A percentile compares a stretch with the other conserved stretches of the same genome.
Conservation (phyloP, 2,888 invertebrate genomes). For the Cephus nigrinus region DNA sequence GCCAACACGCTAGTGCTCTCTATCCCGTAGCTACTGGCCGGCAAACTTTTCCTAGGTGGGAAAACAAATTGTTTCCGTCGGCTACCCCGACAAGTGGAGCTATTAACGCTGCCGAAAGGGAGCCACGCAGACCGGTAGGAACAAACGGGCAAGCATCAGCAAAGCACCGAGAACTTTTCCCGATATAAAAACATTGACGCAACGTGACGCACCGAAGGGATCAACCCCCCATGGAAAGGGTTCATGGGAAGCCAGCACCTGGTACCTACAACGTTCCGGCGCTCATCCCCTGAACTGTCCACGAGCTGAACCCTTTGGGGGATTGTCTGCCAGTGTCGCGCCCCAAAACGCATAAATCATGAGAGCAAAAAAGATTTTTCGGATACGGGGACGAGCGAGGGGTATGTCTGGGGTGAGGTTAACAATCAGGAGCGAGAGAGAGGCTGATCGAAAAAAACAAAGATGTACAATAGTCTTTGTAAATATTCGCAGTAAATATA, state of each 20-base stretch:
- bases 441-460: neutral
- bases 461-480: neutral
- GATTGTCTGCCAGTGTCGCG: conserved; percentile 11
- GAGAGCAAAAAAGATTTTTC: conserved; percentile 18
- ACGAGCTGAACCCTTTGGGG: conserved; percentile 2
- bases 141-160: neutral
- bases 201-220: conserved; percentile 1
- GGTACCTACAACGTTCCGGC: neutral
- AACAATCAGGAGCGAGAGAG: neutral
- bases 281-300: neutral
- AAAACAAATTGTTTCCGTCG: conserved; percentile 3
- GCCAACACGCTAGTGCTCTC: neutral
- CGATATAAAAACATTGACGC: conserved; percentile 5
- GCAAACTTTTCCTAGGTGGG: neutral
- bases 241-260: conserved; percentile 4
- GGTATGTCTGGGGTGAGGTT: neutral
- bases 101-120: neutral
- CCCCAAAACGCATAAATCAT: conserved; percentile 21
- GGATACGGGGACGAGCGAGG: neutral
- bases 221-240: neutral
- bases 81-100: neutral
- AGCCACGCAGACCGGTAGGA: neutral
- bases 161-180: neutral
- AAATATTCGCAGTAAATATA: neutral
- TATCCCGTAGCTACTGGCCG: neutral